These are phyloP conservation scores for Pelodytes ibericus DNA, from an alignment of 2,797 vertebrate species.

Conservation along the genomic window DNA sequence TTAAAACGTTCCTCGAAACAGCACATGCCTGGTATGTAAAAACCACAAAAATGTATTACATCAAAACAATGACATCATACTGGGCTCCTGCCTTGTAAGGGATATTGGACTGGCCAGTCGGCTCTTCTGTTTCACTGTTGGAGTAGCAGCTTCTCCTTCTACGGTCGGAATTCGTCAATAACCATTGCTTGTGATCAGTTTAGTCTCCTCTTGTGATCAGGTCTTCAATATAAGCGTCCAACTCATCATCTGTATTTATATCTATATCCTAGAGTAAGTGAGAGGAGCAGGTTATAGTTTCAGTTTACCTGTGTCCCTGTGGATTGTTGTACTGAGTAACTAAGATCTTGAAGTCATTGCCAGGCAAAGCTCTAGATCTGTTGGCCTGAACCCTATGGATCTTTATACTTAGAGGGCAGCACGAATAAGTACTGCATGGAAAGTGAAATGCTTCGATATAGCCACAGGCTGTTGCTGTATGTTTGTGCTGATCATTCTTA, in stretches of 20 bases:
- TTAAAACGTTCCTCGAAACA: constrained; percentile 63
- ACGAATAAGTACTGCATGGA: neutral
- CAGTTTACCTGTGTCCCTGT: neutral
- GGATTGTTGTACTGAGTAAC: neutral
- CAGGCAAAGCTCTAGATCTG: neutral
- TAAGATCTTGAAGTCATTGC: neutral
- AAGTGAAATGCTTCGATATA: neutral
- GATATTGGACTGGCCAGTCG: constrained; percentile 15
- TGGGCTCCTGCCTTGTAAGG: constrained; percentile 15
- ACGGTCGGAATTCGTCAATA: neutral
- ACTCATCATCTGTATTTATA: constrained; percentile 97
- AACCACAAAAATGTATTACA: constrained; percentile 63
- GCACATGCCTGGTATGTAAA: constrained; percentile 63
- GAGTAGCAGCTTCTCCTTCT: neutral
- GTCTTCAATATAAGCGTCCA: constrained; percentile 97
- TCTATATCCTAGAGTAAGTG: constrained; percentile 89
- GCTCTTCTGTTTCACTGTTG: neutral
- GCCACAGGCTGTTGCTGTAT: neutral
- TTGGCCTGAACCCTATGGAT: neutral
- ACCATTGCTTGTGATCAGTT: constrained; percentile 56
- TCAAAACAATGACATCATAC: constrained; percentile 50
- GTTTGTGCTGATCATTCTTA: neutral
- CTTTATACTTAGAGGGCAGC: neutral
- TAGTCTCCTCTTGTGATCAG: constrained; percentile 96
- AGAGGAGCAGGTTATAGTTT: neutral